These are phyloP conservation scores for Clusia tigrina DNA, from an alignment of 2,888 invertebrate species.

Conservation along the genomic window DNA sequence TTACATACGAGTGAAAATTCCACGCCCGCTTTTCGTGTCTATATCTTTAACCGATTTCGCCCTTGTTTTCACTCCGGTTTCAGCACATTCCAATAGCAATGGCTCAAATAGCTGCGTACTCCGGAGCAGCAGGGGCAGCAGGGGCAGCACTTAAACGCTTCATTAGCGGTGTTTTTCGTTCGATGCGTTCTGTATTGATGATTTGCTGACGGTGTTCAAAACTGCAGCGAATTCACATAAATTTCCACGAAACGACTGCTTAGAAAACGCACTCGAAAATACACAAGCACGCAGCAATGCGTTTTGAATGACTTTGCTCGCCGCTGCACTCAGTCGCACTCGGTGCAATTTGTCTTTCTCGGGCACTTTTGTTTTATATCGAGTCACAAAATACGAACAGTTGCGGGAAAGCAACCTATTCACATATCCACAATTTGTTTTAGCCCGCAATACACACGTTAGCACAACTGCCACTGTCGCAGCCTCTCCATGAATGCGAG, in stretches of 20 bases:
- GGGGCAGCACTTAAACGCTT: neutral
- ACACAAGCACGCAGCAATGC: neutral
- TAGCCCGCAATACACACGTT: no score
- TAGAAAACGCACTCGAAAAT: constrained; percentile 4
- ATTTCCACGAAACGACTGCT: neutral
- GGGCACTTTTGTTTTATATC: neutral
- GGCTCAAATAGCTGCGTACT: no score
- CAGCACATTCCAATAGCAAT: no score
- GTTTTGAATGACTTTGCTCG: neutral
- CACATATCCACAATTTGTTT: no score
- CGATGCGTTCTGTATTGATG: neutral
- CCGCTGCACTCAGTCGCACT: constrained; percentile 7
- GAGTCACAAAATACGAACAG: no score
- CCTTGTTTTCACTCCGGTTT: no score
- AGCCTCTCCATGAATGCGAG: constrained; percentile 50
- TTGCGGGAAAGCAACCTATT: no score
- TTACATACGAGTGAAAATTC: neutral
- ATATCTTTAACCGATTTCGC: no score
- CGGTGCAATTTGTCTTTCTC: constrained; percentile 8
- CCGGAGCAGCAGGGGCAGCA: neutral
- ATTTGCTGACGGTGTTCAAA: neutral
- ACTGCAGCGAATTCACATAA: neutral
- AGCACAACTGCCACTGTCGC: constrained; percentile 51
- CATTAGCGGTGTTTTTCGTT: no score
- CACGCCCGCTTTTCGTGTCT: no score